Conservation (phyloP, 2,797 vertebrate genomes). For the Zalophus californianus region DNA sequence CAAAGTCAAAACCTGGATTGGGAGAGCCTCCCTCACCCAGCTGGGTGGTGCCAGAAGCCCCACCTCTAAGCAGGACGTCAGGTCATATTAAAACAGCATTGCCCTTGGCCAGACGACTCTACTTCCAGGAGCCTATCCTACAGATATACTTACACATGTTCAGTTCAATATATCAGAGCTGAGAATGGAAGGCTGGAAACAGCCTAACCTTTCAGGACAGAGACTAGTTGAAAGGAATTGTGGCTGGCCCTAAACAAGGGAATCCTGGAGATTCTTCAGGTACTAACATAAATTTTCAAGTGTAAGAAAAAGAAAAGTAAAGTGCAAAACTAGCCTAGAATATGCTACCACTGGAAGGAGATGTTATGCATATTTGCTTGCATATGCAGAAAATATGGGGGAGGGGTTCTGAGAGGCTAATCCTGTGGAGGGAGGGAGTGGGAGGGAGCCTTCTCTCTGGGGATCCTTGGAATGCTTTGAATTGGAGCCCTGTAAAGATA, state of each 20-base stretch:
- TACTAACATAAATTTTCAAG: background rate
- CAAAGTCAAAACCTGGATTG: background rate
- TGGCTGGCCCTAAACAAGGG: background rate
- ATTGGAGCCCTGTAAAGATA: background rate
- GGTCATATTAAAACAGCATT: background rate
- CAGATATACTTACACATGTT: background rate
- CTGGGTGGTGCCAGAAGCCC: too few relatives aligned
- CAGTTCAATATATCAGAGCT: background rate
- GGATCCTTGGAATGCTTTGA: background rate
- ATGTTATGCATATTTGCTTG: background rate
- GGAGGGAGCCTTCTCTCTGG: background rate
- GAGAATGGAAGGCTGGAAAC: background rate
- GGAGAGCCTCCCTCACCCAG: background rate
- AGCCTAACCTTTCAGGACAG: accelerated
- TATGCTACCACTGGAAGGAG: background rate
- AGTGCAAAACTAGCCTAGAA: too few relatives aligned
- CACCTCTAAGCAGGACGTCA: too few relatives aligned
- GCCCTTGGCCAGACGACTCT: background rate
- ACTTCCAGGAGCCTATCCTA: background rate
- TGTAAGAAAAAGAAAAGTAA: background rate
- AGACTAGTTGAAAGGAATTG: background rate
- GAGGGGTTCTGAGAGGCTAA: background rate
- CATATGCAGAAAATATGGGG: background rate
- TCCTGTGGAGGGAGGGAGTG: background rate
- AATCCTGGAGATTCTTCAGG: background rate